A percentile compares a stretch with the other conserved stretches of the same genome.
phyloP scores from a whole-genome alignment of 2,113 vertebrate species.

The Cacatua alba region DNA sequence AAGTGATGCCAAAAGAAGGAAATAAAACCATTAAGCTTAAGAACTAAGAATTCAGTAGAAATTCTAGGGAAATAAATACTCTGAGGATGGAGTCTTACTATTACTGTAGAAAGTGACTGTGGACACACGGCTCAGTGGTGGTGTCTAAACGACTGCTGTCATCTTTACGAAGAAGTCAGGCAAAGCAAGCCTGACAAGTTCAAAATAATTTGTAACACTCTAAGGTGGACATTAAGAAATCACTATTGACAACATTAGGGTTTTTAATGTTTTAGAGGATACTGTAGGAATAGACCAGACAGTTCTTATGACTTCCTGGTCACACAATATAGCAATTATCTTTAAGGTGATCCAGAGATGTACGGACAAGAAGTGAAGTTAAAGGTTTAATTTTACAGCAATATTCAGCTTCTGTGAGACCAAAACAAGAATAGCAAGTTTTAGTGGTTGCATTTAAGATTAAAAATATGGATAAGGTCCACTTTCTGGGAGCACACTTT shows the following conservation, averaged over 20 bases:
- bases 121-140: not conserved
- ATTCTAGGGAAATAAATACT: not conserved
- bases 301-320: not conserved
- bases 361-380: not conserved
- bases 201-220: not conserved
- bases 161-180: not conserved
- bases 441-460: not conserved
- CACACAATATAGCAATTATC: not conserved
- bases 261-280: not conserved
- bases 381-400: not conserved
- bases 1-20: not conserved
- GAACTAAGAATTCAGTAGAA: not conserved
- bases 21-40: not conserved
- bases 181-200: not conserved
- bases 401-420: not conserved
- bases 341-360: not conserved
- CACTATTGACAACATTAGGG: not conserved
- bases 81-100: too few relatives aligned
- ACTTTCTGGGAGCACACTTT: not conserved
- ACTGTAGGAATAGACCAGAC: not conserved
- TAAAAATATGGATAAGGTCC: not conserved
- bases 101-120: not conserved
- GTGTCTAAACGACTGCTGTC: not conserved
- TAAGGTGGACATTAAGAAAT: not conserved
- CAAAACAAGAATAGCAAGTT: not conserved